Evolutionary conservation across 2,797 vertebrate genomes (phyloP).

Genomic region (Enteromius viviparus): DNA sequence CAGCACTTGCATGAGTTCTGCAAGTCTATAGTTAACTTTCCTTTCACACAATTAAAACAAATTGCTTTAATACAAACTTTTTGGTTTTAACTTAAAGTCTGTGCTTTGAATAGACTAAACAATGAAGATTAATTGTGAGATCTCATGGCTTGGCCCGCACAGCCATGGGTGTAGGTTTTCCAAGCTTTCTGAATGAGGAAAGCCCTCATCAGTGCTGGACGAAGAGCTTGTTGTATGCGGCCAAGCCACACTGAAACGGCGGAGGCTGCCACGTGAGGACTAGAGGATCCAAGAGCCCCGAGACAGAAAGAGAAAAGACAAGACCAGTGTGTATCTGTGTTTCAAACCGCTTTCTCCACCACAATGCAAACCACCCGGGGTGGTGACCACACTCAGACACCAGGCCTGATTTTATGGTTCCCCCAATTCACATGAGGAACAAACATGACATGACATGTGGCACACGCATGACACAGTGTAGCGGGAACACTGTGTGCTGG

Average conservation of each 20-base stretch:
- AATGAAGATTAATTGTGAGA: slow-evolving; percentile 26
- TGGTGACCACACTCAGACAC: slow-evolving; percentile 46
- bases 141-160: slow-evolving; percentile 22
- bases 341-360: slow-evolving; percentile 35
- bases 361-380: slow-evolving; percentile 47
- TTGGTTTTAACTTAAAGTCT: slow-evolving; percentile 1
- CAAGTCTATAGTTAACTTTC: not conserved
- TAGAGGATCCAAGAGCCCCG: slow-evolving; percentile 36
- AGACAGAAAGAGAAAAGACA: slow-evolving; percentile 29
- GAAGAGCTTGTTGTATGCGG: slow-evolving; percentile 15
- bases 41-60: not conserved
- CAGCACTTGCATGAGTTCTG: slow-evolving; percentile 5
- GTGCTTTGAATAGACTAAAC: slow-evolving; percentile 37
- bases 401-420: slow-evolving; percentile 42
- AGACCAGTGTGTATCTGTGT: slow-evolving; percentile 43
- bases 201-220: slow-evolving; percentile 45
- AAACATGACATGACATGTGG: slow-evolving; percentile 48
- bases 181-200: slow-evolving; percentile 46
- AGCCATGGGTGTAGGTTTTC: slow-evolving; percentile 15
- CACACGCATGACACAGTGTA: slow-evolving; percentile 27
- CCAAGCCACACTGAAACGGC: slow-evolving; percentile 46
- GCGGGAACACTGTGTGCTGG: not conserved
- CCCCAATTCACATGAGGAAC: slow-evolving; percentile 47
- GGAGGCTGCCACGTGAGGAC: slow-evolving; percentile 35
- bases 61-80: not conserved